A percentile compares a stretch with the other conserved stretches of the same genome.
These are phyloP conservation scores for Cryptus armator DNA, from an alignment of 2,888 invertebrate species.

Conservation along the genomic window DNA sequence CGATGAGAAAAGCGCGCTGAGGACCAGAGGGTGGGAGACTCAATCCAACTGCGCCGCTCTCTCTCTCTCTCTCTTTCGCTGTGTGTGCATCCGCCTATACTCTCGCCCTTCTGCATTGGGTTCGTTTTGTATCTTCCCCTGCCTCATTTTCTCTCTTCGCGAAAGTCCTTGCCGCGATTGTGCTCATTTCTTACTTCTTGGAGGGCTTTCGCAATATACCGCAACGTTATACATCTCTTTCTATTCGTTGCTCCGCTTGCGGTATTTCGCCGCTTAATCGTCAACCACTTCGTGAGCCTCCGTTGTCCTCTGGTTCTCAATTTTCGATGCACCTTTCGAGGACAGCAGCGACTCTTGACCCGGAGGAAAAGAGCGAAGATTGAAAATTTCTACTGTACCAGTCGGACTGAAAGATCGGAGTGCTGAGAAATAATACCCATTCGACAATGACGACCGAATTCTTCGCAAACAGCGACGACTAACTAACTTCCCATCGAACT, in stretches of 20 bases:
- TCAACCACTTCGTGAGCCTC: conserved; percentile 13
- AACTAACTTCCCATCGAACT: background rate
- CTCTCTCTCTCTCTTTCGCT: conserved; percentile 31
- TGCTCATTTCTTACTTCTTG: conserved; percentile 38
- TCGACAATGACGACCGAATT: conserved; percentile 46
- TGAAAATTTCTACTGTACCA: background rate
- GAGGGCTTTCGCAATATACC: conserved; percentile 27
- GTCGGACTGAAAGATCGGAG: conserved; percentile 18
- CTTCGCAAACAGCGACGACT: conserved; percentile 8
- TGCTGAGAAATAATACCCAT: conserved; percentile 20
- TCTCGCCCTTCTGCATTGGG: conserved; percentile 38
- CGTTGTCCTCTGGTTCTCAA: conserved; percentile 17
- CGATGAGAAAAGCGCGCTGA: conserved; percentile 50
- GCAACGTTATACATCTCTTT: conserved; percentile 19
- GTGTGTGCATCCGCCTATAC: conserved; percentile 6
- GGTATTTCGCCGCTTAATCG: conserved; percentile 31
- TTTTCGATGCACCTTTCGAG: conserved; percentile 13
- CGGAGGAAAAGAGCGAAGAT: conserved; percentile 12
- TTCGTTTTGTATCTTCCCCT: conserved; percentile 28
- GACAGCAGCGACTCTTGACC: conserved; percentile 30
- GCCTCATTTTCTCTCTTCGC: conserved; percentile 61
- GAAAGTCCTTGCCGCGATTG: conserved; percentile 48
- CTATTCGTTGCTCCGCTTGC: conserved; percentile 8
- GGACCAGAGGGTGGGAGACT: conserved; percentile 8
- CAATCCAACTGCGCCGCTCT: conserved; percentile 32